phyloP scores from a whole-genome alignment of 2,797 vertebrate species.

The Spatula versicolor region DNA sequence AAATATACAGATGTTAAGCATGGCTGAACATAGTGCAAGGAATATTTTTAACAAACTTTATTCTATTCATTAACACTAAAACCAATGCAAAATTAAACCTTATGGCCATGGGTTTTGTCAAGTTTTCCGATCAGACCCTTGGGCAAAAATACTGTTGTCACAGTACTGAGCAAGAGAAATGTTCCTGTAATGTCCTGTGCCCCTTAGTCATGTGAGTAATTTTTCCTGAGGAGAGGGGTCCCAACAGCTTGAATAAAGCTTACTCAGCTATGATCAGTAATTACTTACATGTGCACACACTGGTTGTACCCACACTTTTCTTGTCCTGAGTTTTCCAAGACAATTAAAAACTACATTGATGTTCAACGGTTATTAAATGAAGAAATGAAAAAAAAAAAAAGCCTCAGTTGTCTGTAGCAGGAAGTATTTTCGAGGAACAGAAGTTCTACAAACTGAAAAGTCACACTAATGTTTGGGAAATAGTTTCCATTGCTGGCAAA shows the following conservation, averaged over 20 bases:
- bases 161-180: neutral
- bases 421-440: neutral
- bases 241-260: neutral
- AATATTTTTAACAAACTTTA: neutral
- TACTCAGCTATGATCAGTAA: neutral
- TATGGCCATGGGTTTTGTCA: neutral
- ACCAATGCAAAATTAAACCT: neutral
- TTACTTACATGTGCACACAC: neutral
- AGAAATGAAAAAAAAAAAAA: neutral
- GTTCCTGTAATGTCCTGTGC: neutral
- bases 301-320: neutral
- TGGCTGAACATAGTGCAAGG: neutral
- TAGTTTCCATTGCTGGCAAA: slow-evolving; percentile 15
- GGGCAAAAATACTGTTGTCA: neutral
- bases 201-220: neutral
- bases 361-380: neutral
- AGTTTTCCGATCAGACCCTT: neutral
- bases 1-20: neutral
- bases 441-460: slow-evolving; percentile 20
- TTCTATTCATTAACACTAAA: slow-evolving; percentile 1
- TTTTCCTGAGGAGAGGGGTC: neutral
- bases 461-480: neutral
- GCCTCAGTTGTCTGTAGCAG: neutral
- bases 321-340: neutral
- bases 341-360: neutral